phyloP scores from a whole-genome alignment of 2,888 invertebrate genomes.

The Ectemnius cavifrons region DNA sequence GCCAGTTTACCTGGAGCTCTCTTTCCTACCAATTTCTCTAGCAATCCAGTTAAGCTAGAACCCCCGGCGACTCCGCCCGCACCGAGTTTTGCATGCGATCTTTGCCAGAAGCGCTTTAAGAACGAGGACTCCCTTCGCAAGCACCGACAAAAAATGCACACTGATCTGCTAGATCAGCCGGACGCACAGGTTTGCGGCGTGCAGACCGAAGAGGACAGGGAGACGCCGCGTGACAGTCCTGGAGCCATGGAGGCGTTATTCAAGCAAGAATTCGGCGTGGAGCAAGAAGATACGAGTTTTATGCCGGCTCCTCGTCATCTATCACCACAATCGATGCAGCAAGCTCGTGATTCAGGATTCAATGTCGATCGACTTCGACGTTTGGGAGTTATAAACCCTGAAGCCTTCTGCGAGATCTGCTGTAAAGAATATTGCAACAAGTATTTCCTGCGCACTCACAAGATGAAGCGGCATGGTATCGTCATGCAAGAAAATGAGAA shows the following conservation, averaged over 20 bases:
- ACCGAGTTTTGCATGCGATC: constrained; percentile 81
- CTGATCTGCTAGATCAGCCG: constrained; percentile 71
- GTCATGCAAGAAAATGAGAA: constrained; percentile 82
- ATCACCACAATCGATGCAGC: constrained; percentile 78
- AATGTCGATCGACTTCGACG: constrained; percentile 86
- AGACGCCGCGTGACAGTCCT: constrained; percentile 67
- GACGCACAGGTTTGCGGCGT: constrained; percentile 40
- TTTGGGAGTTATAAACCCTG: constrained; percentile 90
- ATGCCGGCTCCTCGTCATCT: constrained; percentile 65
- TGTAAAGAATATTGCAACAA: constrained; percentile 96
- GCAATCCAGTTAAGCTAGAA: constrained; percentile 63
- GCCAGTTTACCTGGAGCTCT: constrained; percentile 43
- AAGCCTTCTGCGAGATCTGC: constrained; percentile 96
- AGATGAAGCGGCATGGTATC: constrained; percentile 95
- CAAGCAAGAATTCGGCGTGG: constrained; percentile 73
- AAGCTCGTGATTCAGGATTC: constrained; percentile 86
- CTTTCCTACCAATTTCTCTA: constrained; percentile 31
- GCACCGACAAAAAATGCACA: constrained; percentile 85
- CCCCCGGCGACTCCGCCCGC: constrained; percentile 65
- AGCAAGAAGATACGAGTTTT: constrained; percentile 72
- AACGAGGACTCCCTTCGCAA: constrained; percentile 86
- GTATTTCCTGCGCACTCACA: constrained; percentile 94
- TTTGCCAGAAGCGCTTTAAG: constrained; percentile 86
- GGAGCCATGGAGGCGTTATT: constrained; percentile 72
- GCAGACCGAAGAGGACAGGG: constrained; percentile 63